phyloP scores from a whole-genome alignment of 2,797 vertebrate species.

The Eulemur coronatus region DNA sequence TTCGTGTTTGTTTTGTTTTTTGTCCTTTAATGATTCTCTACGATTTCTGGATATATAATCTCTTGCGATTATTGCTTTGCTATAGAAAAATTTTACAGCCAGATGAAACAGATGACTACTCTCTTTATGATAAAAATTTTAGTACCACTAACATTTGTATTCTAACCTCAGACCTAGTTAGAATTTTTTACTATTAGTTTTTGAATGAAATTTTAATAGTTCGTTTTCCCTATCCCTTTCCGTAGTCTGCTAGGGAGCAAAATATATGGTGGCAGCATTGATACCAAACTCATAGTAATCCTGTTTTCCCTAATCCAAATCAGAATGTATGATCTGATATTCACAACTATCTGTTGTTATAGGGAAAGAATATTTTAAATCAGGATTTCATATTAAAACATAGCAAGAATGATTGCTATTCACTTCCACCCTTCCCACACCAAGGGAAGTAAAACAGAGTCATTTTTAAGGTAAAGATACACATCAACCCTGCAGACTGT shows the following conservation, averaged over 20 bases:
- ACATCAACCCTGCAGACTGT: background rate
- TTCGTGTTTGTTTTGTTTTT: background rate
- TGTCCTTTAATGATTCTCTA: background rate
- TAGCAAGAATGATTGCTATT: background rate
- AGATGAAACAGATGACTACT: background rate
- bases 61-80: background rate
- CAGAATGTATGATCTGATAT: background rate
- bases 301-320: background rate
- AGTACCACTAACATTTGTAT: background rate
- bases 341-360: background rate
- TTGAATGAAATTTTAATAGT: background rate
- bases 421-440: background rate
- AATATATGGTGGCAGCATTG: background rate
- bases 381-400: background rate
- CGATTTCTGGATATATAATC: background rate
- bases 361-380: background rate
- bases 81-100: slow-evolving; percentile 6
- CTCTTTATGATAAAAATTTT: background rate
- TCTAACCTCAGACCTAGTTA: background rate
- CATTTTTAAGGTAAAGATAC: background rate
- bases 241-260: background rate
- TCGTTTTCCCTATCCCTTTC: background rate
- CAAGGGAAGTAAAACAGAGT: background rate
- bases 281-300: background rate
- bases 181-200: background rate